These are phyloP conservation scores for Oikopleura dioica DNA, from an alignment of 23 tunicate genomes.

Conservation along the genomic window DNA sequence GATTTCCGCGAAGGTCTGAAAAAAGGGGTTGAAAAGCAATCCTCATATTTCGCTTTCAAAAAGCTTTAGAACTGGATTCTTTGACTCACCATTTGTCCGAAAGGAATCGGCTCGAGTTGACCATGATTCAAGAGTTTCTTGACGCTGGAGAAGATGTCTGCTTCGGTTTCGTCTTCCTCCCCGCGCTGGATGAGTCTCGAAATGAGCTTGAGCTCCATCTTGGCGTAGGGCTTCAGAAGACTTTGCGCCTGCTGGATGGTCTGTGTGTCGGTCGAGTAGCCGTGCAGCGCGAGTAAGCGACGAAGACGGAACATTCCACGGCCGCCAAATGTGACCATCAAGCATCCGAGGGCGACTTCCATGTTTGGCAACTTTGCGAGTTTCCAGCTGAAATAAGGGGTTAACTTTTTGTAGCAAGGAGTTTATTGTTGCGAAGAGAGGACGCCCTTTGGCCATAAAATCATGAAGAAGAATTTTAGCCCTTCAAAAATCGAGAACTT, in stretches of 20 bases:
- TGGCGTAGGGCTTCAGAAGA: background rate
- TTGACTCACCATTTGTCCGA: constrained; percentile 10
- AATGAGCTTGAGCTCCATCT: background rate
- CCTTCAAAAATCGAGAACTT: too few species aligned
- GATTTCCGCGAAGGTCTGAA: too few species aligned
- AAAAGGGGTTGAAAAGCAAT: too few species aligned
- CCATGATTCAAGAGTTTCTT: background rate
- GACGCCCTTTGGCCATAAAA: background rate
- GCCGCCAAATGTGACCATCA: background rate
- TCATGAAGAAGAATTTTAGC: background rate
- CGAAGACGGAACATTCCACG: background rate
- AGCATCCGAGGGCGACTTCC: constrained; percentile 3
- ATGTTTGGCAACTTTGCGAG: constrained; percentile 3
- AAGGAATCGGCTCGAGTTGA: constrained; percentile 13
- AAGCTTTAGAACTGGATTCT: too few species aligned
- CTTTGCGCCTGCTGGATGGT: background rate
- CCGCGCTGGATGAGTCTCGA: background rate
- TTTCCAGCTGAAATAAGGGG: background rate
- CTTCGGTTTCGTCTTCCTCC: background rate
- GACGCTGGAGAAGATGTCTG: background rate
- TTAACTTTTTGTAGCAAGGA: background rate
- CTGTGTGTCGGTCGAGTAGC: background rate
- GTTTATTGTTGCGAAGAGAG: background rate
- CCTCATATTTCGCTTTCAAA: too few species aligned
- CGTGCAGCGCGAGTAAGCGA: background rate